These are phyloP conservation scores for Mesopsocus fuscifrons DNA, from an alignment of 2,888 invertebrate genomes.

Conservation along the genomic window DNA sequence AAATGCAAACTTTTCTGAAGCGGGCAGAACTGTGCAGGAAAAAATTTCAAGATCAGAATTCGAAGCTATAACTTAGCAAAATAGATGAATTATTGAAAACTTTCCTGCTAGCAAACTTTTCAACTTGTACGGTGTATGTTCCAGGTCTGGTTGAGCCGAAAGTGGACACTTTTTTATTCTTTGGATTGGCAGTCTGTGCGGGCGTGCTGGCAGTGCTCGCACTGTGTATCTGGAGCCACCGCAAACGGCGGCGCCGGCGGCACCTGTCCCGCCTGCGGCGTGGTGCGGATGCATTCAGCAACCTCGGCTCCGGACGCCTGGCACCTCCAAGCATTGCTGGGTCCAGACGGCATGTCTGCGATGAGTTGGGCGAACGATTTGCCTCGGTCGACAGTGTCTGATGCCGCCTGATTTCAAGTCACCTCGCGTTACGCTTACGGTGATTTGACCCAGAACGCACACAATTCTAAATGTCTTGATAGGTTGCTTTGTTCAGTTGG, in stretches of 20 bases:
- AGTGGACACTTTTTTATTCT: constrained; percentile 36
- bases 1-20: too few relatives aligned
- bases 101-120: too few relatives aligned
- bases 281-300: constrained; percentile 19
- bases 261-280: constrained; percentile 17
- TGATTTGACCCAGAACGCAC: too few relatives aligned
- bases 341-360: constrained; percentile 30
- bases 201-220: constrained; percentile 27
- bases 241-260: constrained; percentile 23
- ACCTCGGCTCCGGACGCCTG: constrained; percentile 20
- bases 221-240: constrained; percentile 36
- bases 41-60: too few relatives aligned
- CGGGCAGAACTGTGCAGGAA: too few relatives aligned
- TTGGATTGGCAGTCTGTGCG: constrained; percentile 28
- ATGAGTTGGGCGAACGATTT: constrained; percentile 34
- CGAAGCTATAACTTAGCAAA: too few relatives aligned
- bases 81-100: too few relatives aligned
- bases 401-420: constrained; percentile 25
- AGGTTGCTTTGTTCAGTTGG: too few relatives aligned
- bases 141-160: constrained; percentile 30
- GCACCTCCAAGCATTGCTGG: constrained; percentile 18
- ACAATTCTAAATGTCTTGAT: too few relatives aligned
- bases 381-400: constrained; percentile 36
- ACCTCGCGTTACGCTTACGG: too few relatives aligned
- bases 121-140: too few relatives aligned